Evolutionary conservation across 2,888 invertebrate species (phyloP).

Genomic region (Cantharis flavilabris): DNA sequence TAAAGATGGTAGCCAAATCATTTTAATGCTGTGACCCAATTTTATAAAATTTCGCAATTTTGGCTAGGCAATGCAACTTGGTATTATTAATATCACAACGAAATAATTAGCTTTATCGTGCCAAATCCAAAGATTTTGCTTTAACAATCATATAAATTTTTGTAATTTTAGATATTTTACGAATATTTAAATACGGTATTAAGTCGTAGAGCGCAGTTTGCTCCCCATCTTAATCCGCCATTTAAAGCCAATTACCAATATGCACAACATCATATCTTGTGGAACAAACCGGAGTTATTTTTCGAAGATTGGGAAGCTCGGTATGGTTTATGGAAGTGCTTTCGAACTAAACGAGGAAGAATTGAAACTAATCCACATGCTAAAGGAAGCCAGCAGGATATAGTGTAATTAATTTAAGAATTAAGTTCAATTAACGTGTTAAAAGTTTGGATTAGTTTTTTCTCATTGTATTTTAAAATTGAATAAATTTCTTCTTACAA

Average conservation of each 20-base stretch:
- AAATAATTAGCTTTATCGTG: background rate
- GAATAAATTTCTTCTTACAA: background rate
- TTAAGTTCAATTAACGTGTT: background rate
- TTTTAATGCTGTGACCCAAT: background rate
- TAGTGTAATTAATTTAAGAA: background rate
- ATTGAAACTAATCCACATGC: background rate
- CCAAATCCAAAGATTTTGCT: slow-evolving; percentile 33
- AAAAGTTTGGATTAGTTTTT: background rate
- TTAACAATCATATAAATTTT: background rate
- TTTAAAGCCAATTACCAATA: slow-evolving; percentile 60
- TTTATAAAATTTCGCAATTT: background rate
- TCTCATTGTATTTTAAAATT: background rate
- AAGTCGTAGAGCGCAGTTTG: slow-evolving; percentile 61
- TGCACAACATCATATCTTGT: slow-evolving; percentile 61
- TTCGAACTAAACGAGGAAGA: slow-evolving; percentile 40
- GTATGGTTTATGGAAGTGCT: slow-evolving; percentile 67
- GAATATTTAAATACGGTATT: slow-evolving; percentile 63
- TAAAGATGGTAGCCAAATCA: background rate
- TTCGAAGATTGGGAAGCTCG: slow-evolving; percentile 70
- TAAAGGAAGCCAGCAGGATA: background rate
- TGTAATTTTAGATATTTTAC: slow-evolving; percentile 58
- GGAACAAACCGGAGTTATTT: slow-evolving; percentile 66
- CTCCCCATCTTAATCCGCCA: slow-evolving; percentile 69
- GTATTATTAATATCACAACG: background rate
- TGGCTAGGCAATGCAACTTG: background rate